These are phyloP conservation scores for Myodes glareolus DNA, from an alignment of 2,113 vertebrate species.

Conservation along the genomic window DNA sequence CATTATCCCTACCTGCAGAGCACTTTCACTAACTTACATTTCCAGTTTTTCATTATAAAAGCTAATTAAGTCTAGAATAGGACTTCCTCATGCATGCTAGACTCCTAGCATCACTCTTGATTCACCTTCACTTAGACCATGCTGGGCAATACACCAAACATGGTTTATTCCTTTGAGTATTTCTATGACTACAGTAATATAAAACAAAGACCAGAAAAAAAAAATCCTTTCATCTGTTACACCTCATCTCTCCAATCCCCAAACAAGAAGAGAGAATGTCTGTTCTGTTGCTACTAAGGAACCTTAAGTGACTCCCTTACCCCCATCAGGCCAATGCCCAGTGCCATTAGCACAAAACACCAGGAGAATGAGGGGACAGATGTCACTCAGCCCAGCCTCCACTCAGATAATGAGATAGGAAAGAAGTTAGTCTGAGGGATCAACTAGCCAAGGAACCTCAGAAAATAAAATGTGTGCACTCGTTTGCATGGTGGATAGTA, in stretches of 20 bases:
- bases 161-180: not conserved
- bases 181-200: not conserved
- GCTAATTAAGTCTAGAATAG: not conserved
- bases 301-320: not conserved
- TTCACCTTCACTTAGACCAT: not conserved
- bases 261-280: not conserved
- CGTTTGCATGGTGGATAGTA: not conserved
- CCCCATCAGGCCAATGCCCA: not conserved
- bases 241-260: not conserved
- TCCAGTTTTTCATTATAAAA: not conserved
- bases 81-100: not conserved
- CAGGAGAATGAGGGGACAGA: not conserved
- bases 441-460: not conserved
- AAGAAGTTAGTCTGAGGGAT: conserved; percentile 14
- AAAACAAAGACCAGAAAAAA: not conserved
- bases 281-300: not conserved
- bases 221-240: conserved; percentile 17
- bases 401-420: not conserved
- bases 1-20: conserved; percentile 6
- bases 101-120: not conserved
- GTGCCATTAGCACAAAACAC: conserved; percentile 1
- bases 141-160: not conserved
- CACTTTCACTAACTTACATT: conserved; percentile 11
- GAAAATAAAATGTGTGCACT: not conserved
- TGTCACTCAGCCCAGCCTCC: not conserved